Evolutionary conservation across 2,888 invertebrate genomes (phyloP).

Genomic region (Lepas anatifera): DNA sequence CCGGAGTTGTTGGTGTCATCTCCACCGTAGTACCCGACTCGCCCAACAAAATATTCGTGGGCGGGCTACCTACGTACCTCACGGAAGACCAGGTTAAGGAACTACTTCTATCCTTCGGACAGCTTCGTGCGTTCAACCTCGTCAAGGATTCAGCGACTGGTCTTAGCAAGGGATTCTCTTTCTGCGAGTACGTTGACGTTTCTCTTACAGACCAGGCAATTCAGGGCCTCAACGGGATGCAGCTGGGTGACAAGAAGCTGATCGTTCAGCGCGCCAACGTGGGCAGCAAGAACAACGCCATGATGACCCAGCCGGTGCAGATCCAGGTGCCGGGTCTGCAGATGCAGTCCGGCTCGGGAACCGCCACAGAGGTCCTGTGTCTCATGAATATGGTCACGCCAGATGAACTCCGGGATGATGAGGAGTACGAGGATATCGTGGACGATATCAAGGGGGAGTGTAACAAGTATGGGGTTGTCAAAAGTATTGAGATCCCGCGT

Average conservation of each 20-base stretch:
- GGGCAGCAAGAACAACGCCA: constrained; percentile 82
- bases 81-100: constrained; percentile 99
- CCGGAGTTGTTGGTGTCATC: constrained; percentile 40
- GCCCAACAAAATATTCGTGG: constrained; percentile 97
- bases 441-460: constrained; percentile 98
- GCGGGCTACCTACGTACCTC: constrained; percentile 94
- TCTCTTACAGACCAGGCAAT: constrained; percentile 98
- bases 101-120: constrained; percentile 94
- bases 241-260: constrained; percentile 93
- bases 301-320: constrained; percentile 68
- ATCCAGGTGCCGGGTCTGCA: constrained; percentile 91
- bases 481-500: constrained; percentile 91
- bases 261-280: constrained; percentile 98
- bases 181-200: constrained; percentile 96
- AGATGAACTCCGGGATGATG: constrained; percentile 90
- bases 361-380: constrained; percentile 83
- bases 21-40: constrained; percentile 93
- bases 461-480: constrained; percentile 62
- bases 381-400: constrained; percentile 97
- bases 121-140: constrained; percentile 94
- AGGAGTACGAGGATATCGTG: constrained; percentile 96
- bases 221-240: constrained; percentile 97
- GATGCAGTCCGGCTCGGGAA: constrained; percentile 64
- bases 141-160: constrained; percentile 99
- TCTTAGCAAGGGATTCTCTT: constrained; percentile 97